Evolutionary conservation across 2,797 vertebrate species (phyloP).

Genomic region (Trichosurus vulpecula): DNA sequence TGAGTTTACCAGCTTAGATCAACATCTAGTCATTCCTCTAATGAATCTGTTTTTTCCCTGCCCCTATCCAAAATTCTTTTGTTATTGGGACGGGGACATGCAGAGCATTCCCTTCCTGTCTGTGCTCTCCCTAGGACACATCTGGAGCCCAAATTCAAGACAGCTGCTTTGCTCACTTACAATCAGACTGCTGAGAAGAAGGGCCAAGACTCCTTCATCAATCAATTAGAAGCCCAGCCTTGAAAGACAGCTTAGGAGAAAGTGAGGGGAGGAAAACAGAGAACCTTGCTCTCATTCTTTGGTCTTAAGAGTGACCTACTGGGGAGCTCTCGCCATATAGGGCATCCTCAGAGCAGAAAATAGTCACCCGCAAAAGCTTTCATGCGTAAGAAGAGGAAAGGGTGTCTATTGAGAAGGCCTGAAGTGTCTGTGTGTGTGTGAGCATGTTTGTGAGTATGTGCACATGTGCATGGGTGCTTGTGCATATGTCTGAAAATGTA

Average conservation of each 20-base stretch:
- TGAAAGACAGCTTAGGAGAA: constrained; percentile 57
- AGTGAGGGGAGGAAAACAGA: constrained; percentile 10
- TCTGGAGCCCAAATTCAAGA: constrained; percentile 76
- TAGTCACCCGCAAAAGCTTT: constrained; percentile 58
- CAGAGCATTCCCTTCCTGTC: constrained; percentile 73
- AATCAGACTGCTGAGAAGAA: constrained; percentile 78
- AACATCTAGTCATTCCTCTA: constrained; percentile 57
- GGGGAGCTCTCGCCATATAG: constrained; percentile 10
- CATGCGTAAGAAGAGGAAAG: constrained; percentile 33
- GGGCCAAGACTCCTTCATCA: constrained; percentile 78
- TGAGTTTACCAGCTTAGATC: constrained; percentile 46
- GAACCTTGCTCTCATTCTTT: constrained; percentile 57
- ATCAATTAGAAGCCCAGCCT: constrained; percentile 79
- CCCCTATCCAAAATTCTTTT: constrained; percentile 65
- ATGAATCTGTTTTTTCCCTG: constrained; percentile 29
- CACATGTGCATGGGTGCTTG: too few relatives aligned
- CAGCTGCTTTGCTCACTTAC: constrained; percentile 80
- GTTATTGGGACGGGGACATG: constrained; percentile 64
- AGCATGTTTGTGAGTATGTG: too few relatives aligned
- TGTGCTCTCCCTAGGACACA: constrained; percentile 53
- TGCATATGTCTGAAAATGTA: too few relatives aligned
- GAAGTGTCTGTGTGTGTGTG: not conserved
- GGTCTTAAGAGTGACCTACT: constrained; percentile 32
- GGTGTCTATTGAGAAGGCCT: not conserved
- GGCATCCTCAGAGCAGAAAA: constrained; percentile 62